Evolutionary conservation across 2,888 invertebrate species (phyloP), one percentile per base, ranked within the genome.

Genomic region (Diaprepes abbreviatus): DNA sequence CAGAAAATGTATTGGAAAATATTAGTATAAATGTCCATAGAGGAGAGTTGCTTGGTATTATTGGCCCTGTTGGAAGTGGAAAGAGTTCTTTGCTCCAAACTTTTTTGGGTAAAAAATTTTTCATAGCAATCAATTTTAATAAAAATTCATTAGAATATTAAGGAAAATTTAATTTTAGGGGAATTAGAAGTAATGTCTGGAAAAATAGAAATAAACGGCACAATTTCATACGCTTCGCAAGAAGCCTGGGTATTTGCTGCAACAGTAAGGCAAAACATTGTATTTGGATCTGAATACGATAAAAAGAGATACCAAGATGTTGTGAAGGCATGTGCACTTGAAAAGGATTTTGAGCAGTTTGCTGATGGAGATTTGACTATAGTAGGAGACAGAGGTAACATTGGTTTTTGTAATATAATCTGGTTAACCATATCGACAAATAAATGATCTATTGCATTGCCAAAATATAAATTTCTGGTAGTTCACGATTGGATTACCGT

Each of bases 171-270:
- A 19, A 38, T 66, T 16, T 82, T 89, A 69, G 88, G 88, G 2
- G 92, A 92, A 81, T 79, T 92, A 1, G 86, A 87, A 3, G 79
- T 88, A 6, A 83, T 85, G 3, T 79, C 81, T 52, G 94, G 95
- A 38, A 85, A 84, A 9, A 83, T 94, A 16, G 85, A 87, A 60
- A 86, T 92, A 10, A 86, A 87, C 55, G 95, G 91, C 5, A 85
- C 80, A 33, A 67, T 91, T 10, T 90, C 92, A 21, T 96, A 95
- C 82, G 92, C 93, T 0, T 88, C 92, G 74, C 95, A 95, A 83
- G 93, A 95, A 80, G 89, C 96, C 5, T 96, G 96, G 96, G 88
- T 93, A 0, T 93, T 92, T 80, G 90, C 90, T 0, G 89, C 89
- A 12, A 91, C 92, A 0, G 88, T 96, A 0, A 86, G 92, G 55